Conservation (phyloP, 2,797 vertebrate genomes). For the Hydrophis major region DNA sequence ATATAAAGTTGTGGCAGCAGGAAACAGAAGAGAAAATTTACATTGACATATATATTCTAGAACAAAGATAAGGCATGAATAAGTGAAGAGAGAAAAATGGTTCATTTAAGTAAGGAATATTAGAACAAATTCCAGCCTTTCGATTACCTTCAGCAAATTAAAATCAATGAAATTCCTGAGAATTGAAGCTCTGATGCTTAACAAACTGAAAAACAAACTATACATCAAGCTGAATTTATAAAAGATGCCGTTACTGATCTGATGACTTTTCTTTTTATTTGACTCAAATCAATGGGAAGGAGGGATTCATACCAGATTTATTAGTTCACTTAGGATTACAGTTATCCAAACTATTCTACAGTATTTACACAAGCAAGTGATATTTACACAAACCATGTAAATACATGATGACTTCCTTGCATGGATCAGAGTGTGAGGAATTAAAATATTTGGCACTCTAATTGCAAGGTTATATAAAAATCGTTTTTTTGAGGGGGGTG, state of each 20-base stretch:
- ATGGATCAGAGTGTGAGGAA: not conserved
- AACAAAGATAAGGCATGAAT: not conserved
- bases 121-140: not conserved
- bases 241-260: not conserved
- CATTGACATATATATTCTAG: not conserved
- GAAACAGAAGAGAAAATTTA: not conserved
- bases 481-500: not conserved
- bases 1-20: not conserved
- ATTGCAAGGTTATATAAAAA: not conserved
- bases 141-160: not conserved
- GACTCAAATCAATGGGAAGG: not conserved
- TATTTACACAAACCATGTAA: not conserved
- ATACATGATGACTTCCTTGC: not conserved
- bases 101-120: not conserved
- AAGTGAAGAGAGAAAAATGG: not conserved
- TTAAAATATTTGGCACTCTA: not conserved
- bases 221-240: not conserved
- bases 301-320: not conserved
- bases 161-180: conserved; percentile 1
- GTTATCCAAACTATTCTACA: not conserved
- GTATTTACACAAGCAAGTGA: not conserved
- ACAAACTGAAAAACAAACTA: not conserved
- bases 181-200: not conserved
- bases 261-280: not conserved
- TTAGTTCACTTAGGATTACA: not conserved